Evolutionary conservation across 1,140 invertebrate genomes (phyloP), one percentile per base, ranked within the genome.

Genomic region (Drosophila nigrodunni): DNA sequence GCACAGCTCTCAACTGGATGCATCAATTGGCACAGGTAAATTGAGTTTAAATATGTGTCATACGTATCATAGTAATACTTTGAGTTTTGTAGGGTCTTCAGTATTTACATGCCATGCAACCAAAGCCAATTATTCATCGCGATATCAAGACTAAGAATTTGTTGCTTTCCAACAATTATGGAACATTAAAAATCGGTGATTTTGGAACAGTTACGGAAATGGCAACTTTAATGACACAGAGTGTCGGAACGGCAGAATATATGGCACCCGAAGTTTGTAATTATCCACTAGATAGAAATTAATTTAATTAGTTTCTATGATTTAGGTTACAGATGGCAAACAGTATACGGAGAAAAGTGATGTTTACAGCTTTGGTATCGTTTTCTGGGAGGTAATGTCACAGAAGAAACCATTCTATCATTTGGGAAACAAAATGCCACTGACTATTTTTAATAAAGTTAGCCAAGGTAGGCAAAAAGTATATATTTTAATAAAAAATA

Each of bases 111-210:
- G 11, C 1, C 15, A 57, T 57, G 52, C n/a, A 13, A 18, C 64
- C 64, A 21, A 52, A 35, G 21, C 9, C 46, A 34, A 15, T 46
- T 7, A 52, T 70, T 10, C 49, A 70, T 46, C 67, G 67, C 2
- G 67, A 70, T 61, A 47, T 69, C 2, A 69, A 60, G 25, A 10
- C 66, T 1, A 21, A 54, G 11, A 69, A 69, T 13, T 34, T 69
- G 15, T 44, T 69, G 13, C 57, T 69, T 5, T 13, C 10, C 2
- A 11, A 60, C 15, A 25, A 21, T 7, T 60, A 13, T 52, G n/a
- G 37, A 6, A 69, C 10, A 8, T 54, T 61, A n/a, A 70, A 70
- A n/a, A 61, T 70, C n/a, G 15, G 11, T 1, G 67, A 61, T 30
- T 70, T 70, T 46, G 67, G 67, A 1, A 47, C 39, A 11, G 30